phyloP scores from a whole-genome alignment of 2,113 vertebrate genomes.

The Ginglymostoma cirratum region DNA sequence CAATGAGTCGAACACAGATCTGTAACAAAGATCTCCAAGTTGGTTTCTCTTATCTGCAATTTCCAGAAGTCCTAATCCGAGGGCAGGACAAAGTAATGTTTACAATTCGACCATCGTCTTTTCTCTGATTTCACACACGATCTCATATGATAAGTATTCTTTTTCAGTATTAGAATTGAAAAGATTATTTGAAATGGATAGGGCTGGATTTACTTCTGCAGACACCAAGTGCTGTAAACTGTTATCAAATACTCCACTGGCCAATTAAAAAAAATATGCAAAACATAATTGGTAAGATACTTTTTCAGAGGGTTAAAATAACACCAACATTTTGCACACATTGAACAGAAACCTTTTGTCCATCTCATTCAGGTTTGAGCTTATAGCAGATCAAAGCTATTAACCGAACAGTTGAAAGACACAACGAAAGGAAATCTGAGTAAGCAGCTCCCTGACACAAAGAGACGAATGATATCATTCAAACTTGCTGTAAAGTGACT shows the following conservation, averaged over 20 bases:
- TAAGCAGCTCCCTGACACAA: background rate
- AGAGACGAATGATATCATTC: slow-evolving; percentile 30
- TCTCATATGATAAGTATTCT: slow-evolving; percentile 26
- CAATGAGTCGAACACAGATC: no score
- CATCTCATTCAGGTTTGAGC: slow-evolving; percentile 11
- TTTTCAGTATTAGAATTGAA: background rate
- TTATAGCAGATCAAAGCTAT: background rate
- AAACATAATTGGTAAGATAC: slow-evolving; percentile 26
- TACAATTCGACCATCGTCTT: background rate
- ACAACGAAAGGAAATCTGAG: slow-evolving; percentile 32
- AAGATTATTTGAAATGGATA: slow-evolving; percentile 26
- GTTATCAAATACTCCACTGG: slow-evolving; percentile 24
- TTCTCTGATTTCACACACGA: slow-evolving; percentile 17
- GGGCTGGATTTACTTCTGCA: slow-evolving; percentile 4
- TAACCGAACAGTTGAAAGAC: slow-evolving; percentile 4
- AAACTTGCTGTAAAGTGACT: slow-evolving; percentile 10
- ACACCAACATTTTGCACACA: slow-evolving; percentile 22
- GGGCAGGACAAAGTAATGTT: slow-evolving; percentile 19
- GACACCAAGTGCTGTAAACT: slow-evolving; percentile 19
- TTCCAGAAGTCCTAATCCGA: background rate
- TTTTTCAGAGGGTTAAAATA: slow-evolving; percentile 30
- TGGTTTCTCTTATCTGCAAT: background rate
- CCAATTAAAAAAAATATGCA: slow-evolving; percentile 18
- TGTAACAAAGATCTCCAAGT: background rate
- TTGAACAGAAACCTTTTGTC: slow-evolving; percentile 27